These are phyloP conservation scores for Euplexia lucipara DNA, from an alignment of 2,888 invertebrate species.

Conservation along the genomic window DNA sequence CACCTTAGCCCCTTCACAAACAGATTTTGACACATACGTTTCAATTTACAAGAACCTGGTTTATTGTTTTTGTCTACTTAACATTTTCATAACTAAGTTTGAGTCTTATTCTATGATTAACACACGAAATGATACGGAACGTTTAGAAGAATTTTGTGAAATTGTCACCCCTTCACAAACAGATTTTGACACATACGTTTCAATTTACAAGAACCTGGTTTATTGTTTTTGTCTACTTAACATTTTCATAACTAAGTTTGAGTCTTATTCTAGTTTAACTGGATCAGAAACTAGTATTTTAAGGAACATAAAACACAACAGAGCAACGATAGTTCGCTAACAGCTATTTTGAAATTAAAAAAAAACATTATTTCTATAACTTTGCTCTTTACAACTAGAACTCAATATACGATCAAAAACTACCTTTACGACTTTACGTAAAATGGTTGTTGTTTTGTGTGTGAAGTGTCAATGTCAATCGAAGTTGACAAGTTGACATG, in stretches of 20 bases:
- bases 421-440: fast-evolving
- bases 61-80: not conserved
- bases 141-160: not conserved
- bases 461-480: slow-evolving; percentile 24
- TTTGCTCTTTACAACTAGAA: not conserved
- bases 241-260: no score
- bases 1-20: no score
- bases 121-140: not conserved
- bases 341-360: not conserved
- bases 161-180: not conserved
- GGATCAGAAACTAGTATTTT: no score
- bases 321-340: no score
- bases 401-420: not conserved
- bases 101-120: no score
- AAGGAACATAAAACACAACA: no score
- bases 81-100: no score
- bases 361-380: not conserved
- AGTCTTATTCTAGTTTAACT: no score
- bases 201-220: not conserved
- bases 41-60: not conserved
- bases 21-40: slow-evolving; percentile 13
- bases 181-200: slow-evolving; percentile 14
- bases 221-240: not conserved
- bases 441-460: not conserved
- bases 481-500: slow-evolving; percentile 36